phyloP scores from a whole-genome alignment of 2,797 vertebrate species.

The Crenichthys baileyi region DNA sequence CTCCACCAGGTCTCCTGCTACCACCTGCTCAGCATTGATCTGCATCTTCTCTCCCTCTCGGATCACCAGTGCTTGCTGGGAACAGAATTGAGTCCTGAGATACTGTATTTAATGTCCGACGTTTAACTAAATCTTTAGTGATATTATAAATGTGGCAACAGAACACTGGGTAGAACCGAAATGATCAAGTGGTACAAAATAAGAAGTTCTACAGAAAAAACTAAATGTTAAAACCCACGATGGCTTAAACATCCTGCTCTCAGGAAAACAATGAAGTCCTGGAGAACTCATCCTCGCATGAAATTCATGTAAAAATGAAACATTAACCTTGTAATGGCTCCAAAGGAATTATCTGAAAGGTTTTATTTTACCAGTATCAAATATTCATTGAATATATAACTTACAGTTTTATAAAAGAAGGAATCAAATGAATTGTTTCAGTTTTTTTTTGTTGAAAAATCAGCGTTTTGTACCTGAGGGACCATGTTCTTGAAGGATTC shows the following conservation, averaged over 20 bases:
- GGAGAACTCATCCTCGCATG: no score
- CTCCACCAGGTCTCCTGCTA: constrained; percentile 91
- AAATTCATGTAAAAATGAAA: not conserved
- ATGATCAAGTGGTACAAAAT: not conserved
- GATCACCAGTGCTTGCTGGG: constrained; percentile 93
- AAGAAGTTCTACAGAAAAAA: not conserved
- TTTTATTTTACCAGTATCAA: not conserved
- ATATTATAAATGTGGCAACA: not conserved
- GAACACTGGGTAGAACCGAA: not conserved
- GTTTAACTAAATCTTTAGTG: no score
- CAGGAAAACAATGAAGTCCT: not conserved
- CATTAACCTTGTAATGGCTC: not conserved
- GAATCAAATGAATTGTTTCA: not conserved
- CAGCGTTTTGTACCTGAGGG: constrained; percentile 82
- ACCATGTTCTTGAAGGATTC: constrained; percentile 97
- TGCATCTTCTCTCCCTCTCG: constrained; percentile 94
- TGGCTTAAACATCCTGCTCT: not conserved
- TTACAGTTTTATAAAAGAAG: not conserved
- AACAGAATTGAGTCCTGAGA: not conserved
- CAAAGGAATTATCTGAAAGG: not conserved
- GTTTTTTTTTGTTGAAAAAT: no score
- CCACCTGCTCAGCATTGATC: constrained; percentile 92
- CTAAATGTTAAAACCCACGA: not conserved
- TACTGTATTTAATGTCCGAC: not conserved
- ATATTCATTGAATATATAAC: no score